Evolutionary conservation across 2,113 vertebrate species (phyloP), one percentile per base, ranked within the genome.

Genomic region (Cisticola juncidis): DNA sequence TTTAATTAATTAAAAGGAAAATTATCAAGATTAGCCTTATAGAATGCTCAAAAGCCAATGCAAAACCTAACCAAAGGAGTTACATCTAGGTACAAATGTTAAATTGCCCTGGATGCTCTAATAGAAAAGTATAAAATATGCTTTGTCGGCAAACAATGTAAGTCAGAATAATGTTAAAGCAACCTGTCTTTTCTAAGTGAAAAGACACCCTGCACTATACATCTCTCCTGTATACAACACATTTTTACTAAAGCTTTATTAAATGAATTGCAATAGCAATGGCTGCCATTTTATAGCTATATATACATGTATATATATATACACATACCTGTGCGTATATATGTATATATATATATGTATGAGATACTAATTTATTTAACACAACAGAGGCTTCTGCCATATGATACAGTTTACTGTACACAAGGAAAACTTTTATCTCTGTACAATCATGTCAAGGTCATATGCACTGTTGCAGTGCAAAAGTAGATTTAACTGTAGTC

Each of bases 381-480:
- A 98, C 94, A 98, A 98, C 97, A 89, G 98, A 98, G 97, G 98
- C 97, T 98, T 97, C 97, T 97, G 98, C 97, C 98, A 95, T 98
- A 97, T 98, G 98, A 98, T 98, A 98, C 98, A 97, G 96, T 98
- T 98, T 98, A 98, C 98, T 99, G 97, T 98, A 99, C 98, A 98
- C 98, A 98, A 98, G 98, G 98, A 98, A 99, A 98, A 94, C 94
- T 98, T 95, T 96, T 91, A 97, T 98, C 98, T 98, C 98, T 99
- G 98, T 99, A 99, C 98, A 99, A 99, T 99, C 98, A 98, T 98
- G 98, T 98, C 98, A 98, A 98, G 98, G 97, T 99, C 98, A 98
- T 97, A 98, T 98, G 98, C 98, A 99, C 98, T 99, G 99, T 97
- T 99, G 98, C 99, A 99, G 99, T 99, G 98, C 99, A 98, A 98